These are phyloP conservation scores for Sebastes vulpes DNA, from an alignment of 2,797 vertebrate genomes.

Conservation along the genomic window DNA sequence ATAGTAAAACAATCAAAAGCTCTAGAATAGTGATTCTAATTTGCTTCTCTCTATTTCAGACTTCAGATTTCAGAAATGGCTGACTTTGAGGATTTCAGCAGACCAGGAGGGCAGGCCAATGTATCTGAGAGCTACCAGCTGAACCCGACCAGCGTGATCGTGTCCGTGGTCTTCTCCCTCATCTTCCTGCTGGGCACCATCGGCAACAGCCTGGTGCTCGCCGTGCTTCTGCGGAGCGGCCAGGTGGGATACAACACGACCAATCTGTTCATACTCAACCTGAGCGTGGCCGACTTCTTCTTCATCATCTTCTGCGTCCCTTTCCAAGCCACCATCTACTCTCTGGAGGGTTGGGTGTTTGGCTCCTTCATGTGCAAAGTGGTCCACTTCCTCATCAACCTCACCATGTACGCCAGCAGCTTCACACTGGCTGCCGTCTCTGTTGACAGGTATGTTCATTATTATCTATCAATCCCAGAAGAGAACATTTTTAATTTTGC, in stretches of 20 bases:
- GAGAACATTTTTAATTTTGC: background rate
- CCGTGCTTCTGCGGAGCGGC: constrained; percentile 89
- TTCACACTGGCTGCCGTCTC: constrained; percentile 92
- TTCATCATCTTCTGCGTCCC: constrained; percentile 95
- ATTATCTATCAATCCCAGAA: background rate
- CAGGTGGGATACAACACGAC: constrained; percentile 92
- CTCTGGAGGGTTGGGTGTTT: constrained; percentile 92
- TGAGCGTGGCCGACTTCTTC: constrained; percentile 93
- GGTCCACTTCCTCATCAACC: constrained; percentile 94
- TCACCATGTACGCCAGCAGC: constrained; percentile 95
- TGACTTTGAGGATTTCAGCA: constrained; percentile 87
- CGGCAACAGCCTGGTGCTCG: constrained; percentile 91
- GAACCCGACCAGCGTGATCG: constrained; percentile 89
- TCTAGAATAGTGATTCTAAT: background rate
- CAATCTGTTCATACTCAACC: constrained; percentile 93
- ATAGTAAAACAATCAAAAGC: background rate
- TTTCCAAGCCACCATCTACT: constrained; percentile 95
- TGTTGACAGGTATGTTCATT: constrained; percentile 88
- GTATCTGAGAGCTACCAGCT: constrained; percentile 87
- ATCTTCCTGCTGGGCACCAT: constrained; percentile 92
- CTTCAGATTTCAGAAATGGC: constrained; percentile 77
- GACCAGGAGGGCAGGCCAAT: constrained; percentile 81
- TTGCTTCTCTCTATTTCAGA: constrained; percentile 23
- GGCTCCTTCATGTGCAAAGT: constrained; percentile 93
- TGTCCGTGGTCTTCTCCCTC: constrained; percentile 92